Conservation (phyloP, 2,113 vertebrate species). For the Helogale parvula region DNA sequence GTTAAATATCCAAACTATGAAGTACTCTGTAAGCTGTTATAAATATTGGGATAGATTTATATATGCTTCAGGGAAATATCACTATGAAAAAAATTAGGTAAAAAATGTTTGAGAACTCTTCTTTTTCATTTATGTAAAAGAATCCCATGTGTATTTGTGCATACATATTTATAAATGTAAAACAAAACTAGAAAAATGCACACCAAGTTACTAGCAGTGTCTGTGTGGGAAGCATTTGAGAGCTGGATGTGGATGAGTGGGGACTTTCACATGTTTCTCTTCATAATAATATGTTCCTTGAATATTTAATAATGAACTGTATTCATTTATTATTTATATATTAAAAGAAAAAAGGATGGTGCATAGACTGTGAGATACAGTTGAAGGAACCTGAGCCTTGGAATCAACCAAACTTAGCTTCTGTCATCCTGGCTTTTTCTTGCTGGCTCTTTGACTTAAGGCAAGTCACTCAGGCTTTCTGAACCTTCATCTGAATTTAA, state of each 20-base stretch:
- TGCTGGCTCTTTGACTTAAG: neutral
- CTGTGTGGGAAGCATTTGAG: neutral
- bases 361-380: neutral
- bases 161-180: conserved; percentile 1
- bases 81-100: neutral
- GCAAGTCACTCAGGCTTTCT: neutral
- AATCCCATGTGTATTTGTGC: neutral
- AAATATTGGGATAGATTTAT: neutral
- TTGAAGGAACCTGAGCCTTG: neutral
- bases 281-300: neutral
- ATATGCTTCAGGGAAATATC: neutral
- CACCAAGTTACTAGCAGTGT: neutral
- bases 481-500: neutral
- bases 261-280: neutral
- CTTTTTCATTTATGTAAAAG: neutral
- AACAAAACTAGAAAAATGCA: conserved; percentile 34
- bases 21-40: neutral
- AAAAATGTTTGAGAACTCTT: conserved; percentile 29
- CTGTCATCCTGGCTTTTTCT: neutral
- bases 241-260: neutral
- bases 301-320: neutral
- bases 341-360: conserved; percentile 8
- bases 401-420: conserved; percentile 13
- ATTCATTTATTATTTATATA: neutral
- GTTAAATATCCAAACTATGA: neutral